Evolutionary conservation across 2,797 vertebrate species (phyloP), one percentile per base, ranked within the genome.

Genomic region (Crenuchus spilurus): DNA sequence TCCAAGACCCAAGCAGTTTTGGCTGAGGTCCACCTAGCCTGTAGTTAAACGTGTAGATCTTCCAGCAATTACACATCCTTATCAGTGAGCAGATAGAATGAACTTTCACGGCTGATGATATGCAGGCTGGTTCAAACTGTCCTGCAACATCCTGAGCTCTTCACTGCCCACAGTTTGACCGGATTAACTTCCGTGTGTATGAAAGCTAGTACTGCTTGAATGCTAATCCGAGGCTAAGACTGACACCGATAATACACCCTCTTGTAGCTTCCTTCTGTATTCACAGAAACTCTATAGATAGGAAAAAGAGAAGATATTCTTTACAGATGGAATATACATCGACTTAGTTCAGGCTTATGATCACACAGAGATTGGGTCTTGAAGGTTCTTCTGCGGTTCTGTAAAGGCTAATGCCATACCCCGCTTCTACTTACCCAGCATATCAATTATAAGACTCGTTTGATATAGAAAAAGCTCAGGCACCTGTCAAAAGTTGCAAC

Each of bases 401-500:
- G 58, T n/a, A 55, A 64, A 57, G 22, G 18, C 70, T 20, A 52
- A 66, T 41, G 24, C 54, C 4, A 22, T 63, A 44, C 16, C 57
- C 31, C 7, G 0, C 35, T 51, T 9, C 62, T 41, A 31, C 60
- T 18, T n/a, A 3, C 62, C 2, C n/a, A 33, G 51, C 48, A 70
- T 77, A 70, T 77, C 24, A 54, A 80, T 82, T 68, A 72, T 28
- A 70, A 58, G 64, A 58, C 48, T 55, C 14, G 33, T 74, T 79
- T 51, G 30, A 49, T 33, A 46, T 44, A 33, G 57, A 18, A 67
- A 58, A 80, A 72, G 49, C 51, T 61, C 63, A 55, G 48, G 61
- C 67, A 75, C 80, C 73, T 78, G 72, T 83, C 65, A 80, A 61
- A 74, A 58, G 64, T 81, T 26, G 70, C 72, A 55, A 48, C 74